Percentiles rank a stretch among this genome's conserved stretches.
These are phyloP conservation scores for Diglossa cyanea DNA, from an alignment of 2,797 vertebrate species.

Conservation along the genomic window DNA sequence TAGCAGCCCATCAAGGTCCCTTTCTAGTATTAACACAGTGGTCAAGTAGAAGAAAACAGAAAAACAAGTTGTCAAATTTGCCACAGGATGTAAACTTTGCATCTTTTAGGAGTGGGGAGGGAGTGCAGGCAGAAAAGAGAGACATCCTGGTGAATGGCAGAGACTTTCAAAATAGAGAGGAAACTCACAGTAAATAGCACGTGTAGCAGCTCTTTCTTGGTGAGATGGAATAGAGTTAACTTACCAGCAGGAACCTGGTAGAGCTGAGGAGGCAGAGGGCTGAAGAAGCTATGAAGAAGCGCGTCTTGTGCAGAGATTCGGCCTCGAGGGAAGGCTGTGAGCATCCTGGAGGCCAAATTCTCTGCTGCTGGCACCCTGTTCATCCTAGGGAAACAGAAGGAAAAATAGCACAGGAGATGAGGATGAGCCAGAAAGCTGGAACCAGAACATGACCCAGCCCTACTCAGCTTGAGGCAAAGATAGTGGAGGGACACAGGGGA, in stretches of 20 bases:
- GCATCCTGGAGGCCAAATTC: conserved; percentile 83
- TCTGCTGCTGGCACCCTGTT: conserved; percentile 82
- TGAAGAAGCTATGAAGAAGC: conserved; percentile 84
- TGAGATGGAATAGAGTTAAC: conserved; percentile 16
- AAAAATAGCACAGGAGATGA: background rate
- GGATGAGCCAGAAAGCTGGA: background rate
- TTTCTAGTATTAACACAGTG: background rate
- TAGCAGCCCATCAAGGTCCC: background rate
- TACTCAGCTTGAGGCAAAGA: background rate
- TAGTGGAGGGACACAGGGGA: background rate
- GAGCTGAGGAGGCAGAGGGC: conserved; percentile 80
- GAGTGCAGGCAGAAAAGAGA: background rate
- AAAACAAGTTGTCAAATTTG: background rate
- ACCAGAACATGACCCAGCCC: background rate
- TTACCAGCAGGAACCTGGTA: conserved; percentile 84
- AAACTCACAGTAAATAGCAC: background rate
- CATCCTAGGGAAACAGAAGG: conserved; percentile 74
- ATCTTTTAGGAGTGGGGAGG: background rate
- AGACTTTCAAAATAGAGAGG: background rate
- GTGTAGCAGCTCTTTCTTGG: background rate
- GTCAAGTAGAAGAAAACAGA: background rate
- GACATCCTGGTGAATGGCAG: background rate
- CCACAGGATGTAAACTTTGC: background rate
- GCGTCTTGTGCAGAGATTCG: conserved; percentile 79
- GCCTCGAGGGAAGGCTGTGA: conserved; percentile 76